Evolutionary conservation across 2,797 vertebrate genomes (phyloP).

Genomic region (Sparus aurata): DNA sequence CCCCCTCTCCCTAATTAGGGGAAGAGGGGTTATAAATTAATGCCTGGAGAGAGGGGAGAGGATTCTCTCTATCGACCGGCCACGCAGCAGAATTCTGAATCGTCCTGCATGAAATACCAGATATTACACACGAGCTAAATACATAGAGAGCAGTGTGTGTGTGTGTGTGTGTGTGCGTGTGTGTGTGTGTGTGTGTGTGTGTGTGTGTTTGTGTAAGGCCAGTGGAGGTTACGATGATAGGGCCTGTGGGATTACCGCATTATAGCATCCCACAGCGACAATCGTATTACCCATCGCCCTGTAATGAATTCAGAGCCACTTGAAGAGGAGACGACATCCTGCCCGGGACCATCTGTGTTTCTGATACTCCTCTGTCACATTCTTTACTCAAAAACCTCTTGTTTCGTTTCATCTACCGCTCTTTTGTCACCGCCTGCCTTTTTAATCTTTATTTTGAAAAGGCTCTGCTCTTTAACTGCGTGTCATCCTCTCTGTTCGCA

Average conservation of each 20-base stretch:
- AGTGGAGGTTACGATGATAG: constrained; percentile 57
- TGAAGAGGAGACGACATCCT: constrained; percentile 44
- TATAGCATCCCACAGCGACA: constrained; percentile 48
- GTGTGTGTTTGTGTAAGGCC: constrained; percentile 33
- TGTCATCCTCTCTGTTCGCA: constrained; percentile 16
- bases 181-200: constrained; percentile 11
- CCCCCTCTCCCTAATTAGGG: constrained; percentile 72
- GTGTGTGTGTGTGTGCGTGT: constrained; percentile 27
- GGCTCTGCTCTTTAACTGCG: constrained; percentile 21
- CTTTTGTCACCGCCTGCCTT: not conserved
- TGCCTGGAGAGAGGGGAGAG: constrained; percentile 48
- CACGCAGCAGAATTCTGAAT: constrained; percentile 50
- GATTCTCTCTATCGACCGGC: constrained; percentile 58
- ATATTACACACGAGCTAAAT: constrained; percentile 40
- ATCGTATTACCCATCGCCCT: constrained; percentile 57
- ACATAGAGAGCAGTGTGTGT: constrained; percentile 21
- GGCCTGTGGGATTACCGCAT: constrained; percentile 55
- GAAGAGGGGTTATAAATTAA: constrained; percentile 76
- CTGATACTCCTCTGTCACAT: not conserved
- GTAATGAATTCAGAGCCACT: constrained; percentile 51
- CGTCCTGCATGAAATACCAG: constrained; percentile 45
- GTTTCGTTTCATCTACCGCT: constrained; percentile 14
- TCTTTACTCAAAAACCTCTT: constrained; percentile 1
- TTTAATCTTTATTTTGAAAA: constrained; percentile 35
- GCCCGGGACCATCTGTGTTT: constrained; percentile 20